Conservation (phyloP, 1,140 invertebrate species). For the Megalonaias nervosa region DNA sequence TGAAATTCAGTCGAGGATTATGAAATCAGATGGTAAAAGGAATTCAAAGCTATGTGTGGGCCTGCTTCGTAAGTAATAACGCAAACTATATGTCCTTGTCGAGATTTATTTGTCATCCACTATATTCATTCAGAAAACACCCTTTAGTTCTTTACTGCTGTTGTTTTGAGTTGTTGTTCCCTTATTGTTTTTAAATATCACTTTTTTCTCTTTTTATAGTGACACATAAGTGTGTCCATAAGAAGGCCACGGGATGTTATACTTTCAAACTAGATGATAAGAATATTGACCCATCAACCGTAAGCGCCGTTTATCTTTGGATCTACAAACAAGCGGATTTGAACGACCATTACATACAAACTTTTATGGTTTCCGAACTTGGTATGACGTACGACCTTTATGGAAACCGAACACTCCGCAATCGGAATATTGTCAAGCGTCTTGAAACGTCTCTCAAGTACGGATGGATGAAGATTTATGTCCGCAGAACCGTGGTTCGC, state of each 20-base stretch:
- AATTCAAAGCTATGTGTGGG: too few relatives aligned
- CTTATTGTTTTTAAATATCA: neutral
- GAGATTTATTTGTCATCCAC: too few relatives aligned
- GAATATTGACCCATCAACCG: conserved; percentile 27
- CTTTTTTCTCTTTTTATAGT: conserved; percentile 30
- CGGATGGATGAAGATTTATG: conserved; percentile 85
- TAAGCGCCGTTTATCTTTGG: conserved; percentile 81
- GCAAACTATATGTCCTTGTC: too few relatives aligned
- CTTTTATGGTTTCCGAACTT: conserved; percentile 85
- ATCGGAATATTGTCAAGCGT: conserved; percentile 76
- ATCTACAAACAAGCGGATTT: conserved; percentile 81
- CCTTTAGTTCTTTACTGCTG: too few relatives aligned
- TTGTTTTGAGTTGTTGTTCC: too few relatives aligned
- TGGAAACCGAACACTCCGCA: conserved; percentile 21
- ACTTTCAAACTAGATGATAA: conserved; percentile 34
- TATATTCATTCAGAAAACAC: too few relatives aligned
- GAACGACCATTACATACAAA: conserved; percentile 78
- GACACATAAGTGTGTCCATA: conserved; percentile 36
- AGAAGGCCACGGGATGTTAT: conserved; percentile 42
- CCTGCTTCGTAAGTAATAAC: too few relatives aligned
- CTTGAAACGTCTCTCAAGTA: conserved; percentile 81
- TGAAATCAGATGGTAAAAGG: too few relatives aligned
- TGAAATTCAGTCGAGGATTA: too few relatives aligned
- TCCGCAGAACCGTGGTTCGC: conserved; percentile 80
- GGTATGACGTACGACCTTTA: conserved; percentile 61